These are phyloP conservation scores for Erithacus rubecula DNA, from an alignment of 2,797 vertebrate genomes.

Conservation along the genomic window DNA sequence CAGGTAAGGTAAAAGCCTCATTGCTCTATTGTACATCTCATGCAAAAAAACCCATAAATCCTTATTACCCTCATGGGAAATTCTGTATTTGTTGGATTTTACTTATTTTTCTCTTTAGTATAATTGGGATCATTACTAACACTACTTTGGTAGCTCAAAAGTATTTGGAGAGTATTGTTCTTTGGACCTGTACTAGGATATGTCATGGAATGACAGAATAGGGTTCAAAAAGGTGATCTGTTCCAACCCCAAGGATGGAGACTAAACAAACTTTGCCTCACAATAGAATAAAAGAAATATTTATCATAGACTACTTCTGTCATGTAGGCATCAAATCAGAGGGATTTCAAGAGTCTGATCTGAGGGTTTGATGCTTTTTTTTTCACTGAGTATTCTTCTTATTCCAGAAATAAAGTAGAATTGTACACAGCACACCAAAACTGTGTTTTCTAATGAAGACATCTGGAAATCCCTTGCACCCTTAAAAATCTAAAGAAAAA, in stretches of 20 bases:
- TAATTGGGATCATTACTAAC: background rate
- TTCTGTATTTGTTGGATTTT: background rate
- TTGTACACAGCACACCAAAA: background rate
- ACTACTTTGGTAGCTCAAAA: background rate
- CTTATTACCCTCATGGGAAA: background rate
- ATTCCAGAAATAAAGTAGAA: background rate
- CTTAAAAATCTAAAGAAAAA: background rate
- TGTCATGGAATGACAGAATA: background rate
- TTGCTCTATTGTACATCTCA: accelerated
- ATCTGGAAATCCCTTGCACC: background rate
- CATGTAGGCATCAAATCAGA: background rate
- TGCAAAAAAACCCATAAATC: background rate
- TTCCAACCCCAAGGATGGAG: background rate
- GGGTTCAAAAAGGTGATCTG: background rate
- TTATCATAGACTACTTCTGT: background rate
- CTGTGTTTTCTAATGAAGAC: background rate
- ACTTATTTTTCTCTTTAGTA: background rate
- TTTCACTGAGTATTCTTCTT: background rate
- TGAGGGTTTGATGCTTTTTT: background rate
- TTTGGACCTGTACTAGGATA: background rate
- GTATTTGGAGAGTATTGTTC: background rate
- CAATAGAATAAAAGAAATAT: background rate
- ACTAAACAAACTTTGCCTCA: background rate
- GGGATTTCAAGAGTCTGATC: background rate
- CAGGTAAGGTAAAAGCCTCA: background rate